Base-by-base conservation (phyloP, 2,888 invertebrate genomes). In the Hoplodrina ambigua region DNA sequence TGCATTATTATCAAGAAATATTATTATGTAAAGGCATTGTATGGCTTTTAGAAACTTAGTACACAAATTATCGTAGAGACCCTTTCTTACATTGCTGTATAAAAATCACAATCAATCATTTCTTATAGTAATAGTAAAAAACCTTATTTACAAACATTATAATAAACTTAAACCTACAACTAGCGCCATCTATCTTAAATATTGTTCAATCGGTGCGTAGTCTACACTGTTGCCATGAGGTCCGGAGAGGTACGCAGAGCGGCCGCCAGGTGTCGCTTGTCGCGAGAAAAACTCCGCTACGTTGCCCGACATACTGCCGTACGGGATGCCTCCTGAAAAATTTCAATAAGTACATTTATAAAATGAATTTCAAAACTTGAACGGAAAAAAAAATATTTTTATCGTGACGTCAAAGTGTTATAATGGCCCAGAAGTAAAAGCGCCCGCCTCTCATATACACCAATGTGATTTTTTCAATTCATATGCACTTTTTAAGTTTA, bases 221-320 rank as follows among this genome's bases (percentile, higher is more conserved):
- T 93, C 87, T 3, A 90, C 78, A 30, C 85, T 82, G 72, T 83
- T 73, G 25, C 82, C 72, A n/a, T 73, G 73, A 19, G 80, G 67
- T 8, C 82, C 72, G 13, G 62, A 82, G 44, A 81, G 82, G 82
- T 89, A 86, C 71, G 71, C 68, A 0, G 81, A 72, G n/a, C 86
- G 83, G 4, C 86, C 90, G 72, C 82, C 75, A 92, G 94, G 84
- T 90, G 92, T 73, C 89, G 88, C 88, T 61, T 84, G 89, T 6
- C 84, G 85, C 44, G 80, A 90, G 67, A 91, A 96, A 81, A 94
- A 96, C 58, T 94, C 96, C 0, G 96, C 96, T 2, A 97, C 92
- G 84, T 96, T 96, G 0, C 97, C 97, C 56, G 96, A 96, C 80
- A 97, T 90, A 82, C 97, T 97, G 52, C 97, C 97, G 74, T 97